phyloP scores from a whole-genome alignment of 2,888 invertebrate species.

The Apamea epomidion region DNA sequence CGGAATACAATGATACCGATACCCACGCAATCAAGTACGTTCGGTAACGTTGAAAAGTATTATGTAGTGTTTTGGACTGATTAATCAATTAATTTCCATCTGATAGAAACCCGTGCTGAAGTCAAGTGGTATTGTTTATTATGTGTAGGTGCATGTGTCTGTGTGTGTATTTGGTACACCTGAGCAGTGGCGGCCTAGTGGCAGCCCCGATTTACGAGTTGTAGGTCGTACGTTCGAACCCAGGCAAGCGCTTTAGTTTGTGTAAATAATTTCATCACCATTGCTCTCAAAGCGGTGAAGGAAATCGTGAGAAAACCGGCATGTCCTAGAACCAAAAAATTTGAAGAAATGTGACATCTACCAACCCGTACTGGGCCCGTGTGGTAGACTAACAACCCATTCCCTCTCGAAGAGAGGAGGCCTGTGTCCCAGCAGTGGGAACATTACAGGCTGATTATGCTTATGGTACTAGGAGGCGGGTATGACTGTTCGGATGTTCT shows the following conservation, averaged over 20 bases:
- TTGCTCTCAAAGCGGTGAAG: background rate
- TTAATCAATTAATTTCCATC: conserved; percentile 36
- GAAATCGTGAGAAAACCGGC: fast-evolving
- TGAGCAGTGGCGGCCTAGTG: background rate
- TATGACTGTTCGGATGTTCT: background rate
- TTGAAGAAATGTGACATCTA: background rate
- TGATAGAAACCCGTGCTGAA: background rate
- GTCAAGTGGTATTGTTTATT: conserved; percentile 25
- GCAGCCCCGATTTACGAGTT: background rate
- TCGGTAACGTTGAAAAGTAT: conserved; percentile 38
- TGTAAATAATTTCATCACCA: background rate
- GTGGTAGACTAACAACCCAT: background rate
- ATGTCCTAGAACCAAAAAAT: background rate
- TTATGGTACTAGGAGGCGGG: background rate
- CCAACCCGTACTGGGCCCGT: no score
- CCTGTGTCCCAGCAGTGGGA: background rate
- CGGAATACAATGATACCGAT: conserved; percentile 73
- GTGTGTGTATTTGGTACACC: background rate
- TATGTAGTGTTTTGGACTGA: conserved; percentile 47
- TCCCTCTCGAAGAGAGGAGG: background rate
- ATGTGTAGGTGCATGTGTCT: background rate
- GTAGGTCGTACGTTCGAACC: background rate
- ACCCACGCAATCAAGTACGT: conserved; percentile 70
- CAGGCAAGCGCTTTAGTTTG: background rate
- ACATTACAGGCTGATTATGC: background rate